A percentile compares a stretch with the other conserved stretches of the same genome.
Evolutionary conservation across 2,888 invertebrate genomes (phyloP).

Genomic region (Napeogenes sylphis): DNA sequence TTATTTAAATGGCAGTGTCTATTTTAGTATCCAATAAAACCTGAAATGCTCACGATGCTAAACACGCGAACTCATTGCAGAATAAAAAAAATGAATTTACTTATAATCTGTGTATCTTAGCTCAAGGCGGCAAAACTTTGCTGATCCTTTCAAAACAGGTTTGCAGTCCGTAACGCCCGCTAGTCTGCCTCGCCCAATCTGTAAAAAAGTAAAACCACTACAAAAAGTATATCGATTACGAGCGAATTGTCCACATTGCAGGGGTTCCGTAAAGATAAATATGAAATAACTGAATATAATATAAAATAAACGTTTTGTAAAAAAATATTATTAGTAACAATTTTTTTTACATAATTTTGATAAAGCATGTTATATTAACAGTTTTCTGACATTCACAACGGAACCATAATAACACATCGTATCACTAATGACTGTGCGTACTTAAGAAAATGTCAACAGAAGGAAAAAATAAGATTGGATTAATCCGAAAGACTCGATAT

Average conservation of each 20-base stretch:
- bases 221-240: conserved; percentile 35
- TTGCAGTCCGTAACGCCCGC: conserved; percentile 64
- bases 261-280: conserved; percentile 20
- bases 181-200: conserved; percentile 58
- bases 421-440: conserved; percentile 34
- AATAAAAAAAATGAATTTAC: conserved; percentile 27
- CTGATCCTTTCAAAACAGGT: conserved; percentile 53
- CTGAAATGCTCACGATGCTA: conserved; percentile 12
- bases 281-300: conserved; percentile 3
- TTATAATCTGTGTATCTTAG: conserved; percentile 20
- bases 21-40: conserved; percentile 9
- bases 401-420: conserved; percentile 34
- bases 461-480: conserved; percentile 22
- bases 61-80: conserved; percentile 22
- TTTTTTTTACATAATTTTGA: no score
- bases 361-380: no score
- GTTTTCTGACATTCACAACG: conserved; percentile 10
- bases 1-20: not conserved
- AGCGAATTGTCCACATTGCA: conserved; percentile 15
- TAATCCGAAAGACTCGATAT: conserved; percentile 16
- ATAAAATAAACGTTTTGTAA: conserved; percentile 6
- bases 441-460: conserved; percentile 32
- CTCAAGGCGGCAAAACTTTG: conserved; percentile 40
- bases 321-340: not conserved
- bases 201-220: conserved; percentile 45